Base-by-base conservation (phyloP, 2,888 invertebrate genomes). In the Ligdia adustata region DNA sequence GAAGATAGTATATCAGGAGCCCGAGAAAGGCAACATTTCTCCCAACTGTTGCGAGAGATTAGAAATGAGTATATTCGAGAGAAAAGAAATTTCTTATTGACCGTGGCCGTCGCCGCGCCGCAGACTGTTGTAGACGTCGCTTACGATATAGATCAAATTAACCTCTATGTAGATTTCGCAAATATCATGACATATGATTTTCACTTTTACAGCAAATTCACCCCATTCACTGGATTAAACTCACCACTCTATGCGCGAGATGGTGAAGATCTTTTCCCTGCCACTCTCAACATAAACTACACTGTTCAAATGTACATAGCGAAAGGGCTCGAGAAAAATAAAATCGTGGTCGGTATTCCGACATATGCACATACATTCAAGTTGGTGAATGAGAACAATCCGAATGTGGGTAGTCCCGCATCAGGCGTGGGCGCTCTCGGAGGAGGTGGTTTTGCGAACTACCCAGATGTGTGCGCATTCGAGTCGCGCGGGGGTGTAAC, bases 121-220 rank as follows among this genome's bases (percentile, higher is more conserved):
- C 91, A 93, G 66, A 91, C 93, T 0, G 94, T 98, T 44, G 92
- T 95, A 0, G 93, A 94, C 64, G 91, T 92, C 43, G 93, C 96
- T 0, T 98, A 98, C 76, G 94, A 97, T 74, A 92, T 97, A 6
- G 89, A 92, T 11, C 93, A 95, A 73, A 90, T 98, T 48, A 95
- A 96, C 61, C 85, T 93, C 91, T 97, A 95, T 72, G 93, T 94
- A 0, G 97, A 98, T 78, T 96, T 93, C 84, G 92, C 97, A 0
- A 97, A 96, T 76, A 71, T 98, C n/a, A 98, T 98, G 98, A 92
- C 95, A 0, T 98, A 98, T 72, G 98, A 98, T 76, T 98, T 93
- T 69, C 97, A 98, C 77, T 95, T 93, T 68, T 98, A 92, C 69
- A 92, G 93, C 2, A 91, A 91, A 73, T 92, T 92, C 52, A 93